phyloP scores from a whole-genome alignment of 2,797 vertebrate genomes.

The Mustela erminea region DNA sequence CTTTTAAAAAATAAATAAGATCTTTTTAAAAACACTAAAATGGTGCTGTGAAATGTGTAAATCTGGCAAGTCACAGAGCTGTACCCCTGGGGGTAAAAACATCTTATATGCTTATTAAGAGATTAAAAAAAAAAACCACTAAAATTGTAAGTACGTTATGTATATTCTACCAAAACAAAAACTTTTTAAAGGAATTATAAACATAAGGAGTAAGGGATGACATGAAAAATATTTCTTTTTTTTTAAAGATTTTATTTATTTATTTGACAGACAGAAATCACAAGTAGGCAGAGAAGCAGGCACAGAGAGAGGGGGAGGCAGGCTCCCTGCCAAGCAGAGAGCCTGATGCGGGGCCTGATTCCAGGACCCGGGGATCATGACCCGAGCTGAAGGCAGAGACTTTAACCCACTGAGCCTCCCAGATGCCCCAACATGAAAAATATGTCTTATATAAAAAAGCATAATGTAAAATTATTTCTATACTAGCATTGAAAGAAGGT shows the following conservation, averaged over 20 bases:
- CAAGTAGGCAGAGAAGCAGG: too few relatives aligned
- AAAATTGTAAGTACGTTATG: not conserved
- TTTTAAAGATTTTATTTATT: too few relatives aligned
- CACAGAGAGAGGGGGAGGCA: too few relatives aligned
- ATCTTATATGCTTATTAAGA: too few relatives aligned
- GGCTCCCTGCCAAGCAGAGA: too few relatives aligned
- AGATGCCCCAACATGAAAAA: not conserved
- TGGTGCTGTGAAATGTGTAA: not conserved
- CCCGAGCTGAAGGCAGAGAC: too few relatives aligned
- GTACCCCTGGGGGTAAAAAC: too few relatives aligned
- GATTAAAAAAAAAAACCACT: too few relatives aligned
- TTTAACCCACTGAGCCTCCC: too few relatives aligned
- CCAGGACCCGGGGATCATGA: too few relatives aligned
- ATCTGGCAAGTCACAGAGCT: too few relatives aligned
- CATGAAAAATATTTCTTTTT: not conserved
- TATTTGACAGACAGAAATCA: too few relatives aligned
- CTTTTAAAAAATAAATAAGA: not conserved
- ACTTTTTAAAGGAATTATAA: not conserved
- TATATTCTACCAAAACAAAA: not conserved
- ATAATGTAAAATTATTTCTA: not conserved
- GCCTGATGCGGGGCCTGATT: accelerated
- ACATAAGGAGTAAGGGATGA: not conserved
- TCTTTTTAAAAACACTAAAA: not conserved
- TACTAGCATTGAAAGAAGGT: not conserved
- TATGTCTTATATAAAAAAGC: not conserved